These are phyloP conservation scores for Craterocephalus amniculus DNA, from an alignment of 2,797 vertebrate species.

Conservation along the genomic window DNA sequence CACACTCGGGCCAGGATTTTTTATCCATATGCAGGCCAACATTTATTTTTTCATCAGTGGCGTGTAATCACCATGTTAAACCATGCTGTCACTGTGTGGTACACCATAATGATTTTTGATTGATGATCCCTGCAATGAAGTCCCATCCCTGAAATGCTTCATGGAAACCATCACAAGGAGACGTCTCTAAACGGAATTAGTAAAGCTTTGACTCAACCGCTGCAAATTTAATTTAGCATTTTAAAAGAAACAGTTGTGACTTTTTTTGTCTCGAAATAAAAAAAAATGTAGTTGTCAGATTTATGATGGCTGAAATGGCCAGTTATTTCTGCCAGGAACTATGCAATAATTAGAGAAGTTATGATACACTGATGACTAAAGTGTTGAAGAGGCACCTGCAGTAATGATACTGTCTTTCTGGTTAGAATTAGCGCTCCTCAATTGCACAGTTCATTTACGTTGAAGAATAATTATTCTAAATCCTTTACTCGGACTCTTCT, in stretches of 20 bases:
- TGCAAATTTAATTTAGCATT: slow-evolving; percentile 7
- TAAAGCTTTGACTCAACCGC: slow-evolving; percentile 12
- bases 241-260: slow-evolving; percentile 4
- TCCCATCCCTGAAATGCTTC: slow-evolving; percentile 13
- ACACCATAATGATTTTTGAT: slow-evolving; percentile 62
- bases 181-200: slow-evolving; percentile 22
- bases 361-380: not conserved
- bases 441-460: too few species aligned
- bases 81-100: slow-evolving; percentile 41
- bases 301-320: not conserved
- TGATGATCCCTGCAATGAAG: slow-evolving; percentile 57
- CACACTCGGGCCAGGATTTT: slow-evolving; percentile 55
- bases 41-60: slow-evolving; percentile 74
- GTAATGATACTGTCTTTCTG: not conserved
- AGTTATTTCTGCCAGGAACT: not conserved
- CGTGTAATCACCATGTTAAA: slow-evolving; percentile 60
- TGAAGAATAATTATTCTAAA: too few species aligned
- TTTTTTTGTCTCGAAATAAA: not conserved
- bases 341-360: not conserved
- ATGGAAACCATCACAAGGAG: slow-evolving; percentile 31
- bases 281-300: not conserved
- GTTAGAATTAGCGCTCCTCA: not conserved
- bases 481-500: too few species aligned
- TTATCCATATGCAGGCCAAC: slow-evolving; percentile 55
- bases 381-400: not conserved